These are phyloP conservation scores for Pterocles orientalis DNA, from an alignment of 2,113 vertebrate genomes.

Conservation along the genomic window DNA sequence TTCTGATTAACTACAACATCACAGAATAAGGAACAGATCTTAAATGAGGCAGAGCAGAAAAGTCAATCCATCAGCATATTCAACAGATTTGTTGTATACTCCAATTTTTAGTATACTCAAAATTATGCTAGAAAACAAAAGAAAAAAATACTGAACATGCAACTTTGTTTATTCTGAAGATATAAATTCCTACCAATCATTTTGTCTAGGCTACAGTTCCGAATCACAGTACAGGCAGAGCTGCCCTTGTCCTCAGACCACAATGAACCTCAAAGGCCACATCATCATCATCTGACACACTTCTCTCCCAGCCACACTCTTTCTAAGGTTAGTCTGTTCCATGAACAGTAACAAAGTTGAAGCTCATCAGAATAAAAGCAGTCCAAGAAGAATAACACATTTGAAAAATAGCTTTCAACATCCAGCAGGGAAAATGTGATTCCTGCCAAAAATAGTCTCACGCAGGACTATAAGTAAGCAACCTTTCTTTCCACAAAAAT, in stretches of 20 bases:
- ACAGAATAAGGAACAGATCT: not conserved
- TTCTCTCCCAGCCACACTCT: not conserved
- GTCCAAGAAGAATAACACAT: not conserved
- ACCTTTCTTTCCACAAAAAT: not conserved
- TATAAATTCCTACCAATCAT: not conserved
- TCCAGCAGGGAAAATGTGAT: not conserved
- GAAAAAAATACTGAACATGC: not conserved
- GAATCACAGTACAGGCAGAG: not conserved
- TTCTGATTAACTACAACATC: not conserved
- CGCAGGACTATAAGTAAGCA: not conserved
- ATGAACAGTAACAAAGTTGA: not conserved
- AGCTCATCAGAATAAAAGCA: not conserved
- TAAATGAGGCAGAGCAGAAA: not conserved
- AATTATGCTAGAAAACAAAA: not conserved
- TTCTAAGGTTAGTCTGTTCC: not conserved
- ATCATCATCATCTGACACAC: accelerated
- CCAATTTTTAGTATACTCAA: not conserved
- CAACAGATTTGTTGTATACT: not conserved
- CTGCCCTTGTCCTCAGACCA: not conserved
- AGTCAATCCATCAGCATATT: not conserved
- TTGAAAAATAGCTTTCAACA: not conserved
- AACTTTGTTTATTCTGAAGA: not conserved
- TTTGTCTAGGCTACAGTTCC: not conserved
- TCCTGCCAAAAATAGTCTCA: not conserved
- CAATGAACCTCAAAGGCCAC: not conserved